Evolutionary conservation across 1,140 invertebrate genomes (phyloP).

Genomic region (Drosophila tsacasi): DNA sequence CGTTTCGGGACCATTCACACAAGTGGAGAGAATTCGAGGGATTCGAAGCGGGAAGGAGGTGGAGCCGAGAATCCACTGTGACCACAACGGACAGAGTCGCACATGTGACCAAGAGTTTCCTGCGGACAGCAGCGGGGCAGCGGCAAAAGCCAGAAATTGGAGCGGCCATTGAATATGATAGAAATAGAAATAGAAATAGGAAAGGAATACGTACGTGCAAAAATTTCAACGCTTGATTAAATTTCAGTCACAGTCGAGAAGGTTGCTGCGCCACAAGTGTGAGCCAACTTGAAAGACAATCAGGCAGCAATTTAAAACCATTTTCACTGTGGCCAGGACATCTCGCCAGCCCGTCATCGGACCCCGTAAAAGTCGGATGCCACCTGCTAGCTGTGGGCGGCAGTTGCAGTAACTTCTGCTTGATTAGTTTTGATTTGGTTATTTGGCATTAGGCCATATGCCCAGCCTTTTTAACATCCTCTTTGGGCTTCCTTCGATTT

Average conservation of each 20-base stretch:
- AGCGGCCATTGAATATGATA: conserved; percentile 74
- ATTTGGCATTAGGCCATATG: conserved; percentile 74
- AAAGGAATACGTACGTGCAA: conserved; percentile 74
- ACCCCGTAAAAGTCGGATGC: conserved; percentile 31
- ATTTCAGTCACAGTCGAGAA: conserved; percentile 68
- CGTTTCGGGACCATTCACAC: conserved; percentile 67
- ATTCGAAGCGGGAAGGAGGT: not conserved
- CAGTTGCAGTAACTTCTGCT: conserved; percentile 77
- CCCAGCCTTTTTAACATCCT: conserved; percentile 42
- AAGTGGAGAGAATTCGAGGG: conserved; percentile 22
- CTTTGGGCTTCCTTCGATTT: conserved; percentile 49
- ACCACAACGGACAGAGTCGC: conserved; percentile 45
- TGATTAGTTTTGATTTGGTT: conserved; percentile 84
- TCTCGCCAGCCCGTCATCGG: conserved; percentile 11
- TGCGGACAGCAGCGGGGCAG: not conserved
- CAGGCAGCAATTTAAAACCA: conserved; percentile 82
- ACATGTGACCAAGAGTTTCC: conserved; percentile 66
- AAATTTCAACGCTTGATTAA: conserved; percentile 83
- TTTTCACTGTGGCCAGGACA: conserved; percentile 73
- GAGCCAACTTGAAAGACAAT: conserved; percentile 78
- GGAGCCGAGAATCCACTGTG: conserved; percentile 23
- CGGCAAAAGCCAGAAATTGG: conserved; percentile 44
- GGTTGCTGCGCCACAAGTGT: conserved; percentile 61
- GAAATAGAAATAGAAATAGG: conserved; percentile 66
- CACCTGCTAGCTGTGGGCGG: conserved; percentile 63